phyloP scores from a whole-genome alignment of 2,113 vertebrate species.

The Atractosteus spatula region DNA sequence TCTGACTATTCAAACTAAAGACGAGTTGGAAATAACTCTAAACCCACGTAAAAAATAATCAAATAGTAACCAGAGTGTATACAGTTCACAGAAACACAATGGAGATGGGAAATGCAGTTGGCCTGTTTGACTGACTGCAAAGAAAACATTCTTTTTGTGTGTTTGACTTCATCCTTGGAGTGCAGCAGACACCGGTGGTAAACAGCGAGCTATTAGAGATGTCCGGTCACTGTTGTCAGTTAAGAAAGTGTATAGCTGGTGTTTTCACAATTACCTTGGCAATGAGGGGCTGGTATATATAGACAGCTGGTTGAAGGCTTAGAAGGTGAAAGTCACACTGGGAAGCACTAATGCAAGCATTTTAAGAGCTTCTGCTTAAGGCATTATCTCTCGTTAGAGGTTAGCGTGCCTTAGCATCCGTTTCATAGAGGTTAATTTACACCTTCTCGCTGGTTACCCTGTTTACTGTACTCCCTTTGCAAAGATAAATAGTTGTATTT shows the following conservation, averaged over 20 bases:
- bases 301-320: constrained; percentile 4
- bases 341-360: not conserved
- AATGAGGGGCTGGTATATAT: not conserved
- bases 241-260: too few relatives aligned
- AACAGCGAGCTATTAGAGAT: not conserved
- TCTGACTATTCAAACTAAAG: too few relatives aligned
- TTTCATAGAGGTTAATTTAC: not conserved
- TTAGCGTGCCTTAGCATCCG: constrained; percentile 3
- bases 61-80: not conserved
- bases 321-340: not conserved
- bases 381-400: constrained; percentile 13
- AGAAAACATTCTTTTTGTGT: not conserved
- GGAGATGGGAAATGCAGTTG: not conserved
- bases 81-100: not conserved
- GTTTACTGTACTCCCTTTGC: constrained; percentile 13
- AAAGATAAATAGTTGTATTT: constrained; percentile 1
- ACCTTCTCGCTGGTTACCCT: constrained; percentile 6
- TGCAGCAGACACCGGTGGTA: not conserved
- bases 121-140: not conserved
- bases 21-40: too few relatives aligned
- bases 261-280: too few relatives aligned
- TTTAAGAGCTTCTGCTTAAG: constrained; percentile 13
- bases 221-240: too few relatives aligned
- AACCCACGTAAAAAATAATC: not conserved
- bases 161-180: too few relatives aligned